A percentile compares a stretch with the other conserved stretches of the same genome.
These are phyloP conservation scores for Patella caerulea DNA, from an alignment of 2,888 invertebrate species.

Conservation along the genomic window DNA sequence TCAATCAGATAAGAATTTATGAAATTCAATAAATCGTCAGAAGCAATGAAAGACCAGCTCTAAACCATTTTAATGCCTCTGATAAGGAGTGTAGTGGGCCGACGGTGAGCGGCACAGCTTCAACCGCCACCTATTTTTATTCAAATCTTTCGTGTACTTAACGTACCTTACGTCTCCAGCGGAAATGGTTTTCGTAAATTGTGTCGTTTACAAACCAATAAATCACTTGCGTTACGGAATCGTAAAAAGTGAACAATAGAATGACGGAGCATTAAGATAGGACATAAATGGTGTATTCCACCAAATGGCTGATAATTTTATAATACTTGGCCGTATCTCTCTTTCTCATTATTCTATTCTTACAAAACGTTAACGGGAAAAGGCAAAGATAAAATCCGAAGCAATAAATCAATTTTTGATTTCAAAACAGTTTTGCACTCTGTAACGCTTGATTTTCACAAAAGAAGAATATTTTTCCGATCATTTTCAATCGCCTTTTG, in stretches of 20 bases:
- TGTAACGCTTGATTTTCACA: conserved; percentile 2
- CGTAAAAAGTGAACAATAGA: conserved; percentile 8
- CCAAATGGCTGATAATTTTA: conserved; percentile 4
- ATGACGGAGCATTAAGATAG: not conserved
- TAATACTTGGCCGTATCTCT: not conserved
- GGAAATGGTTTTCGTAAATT: conserved; percentile 2
- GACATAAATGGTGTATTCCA: conserved; percentile 7
- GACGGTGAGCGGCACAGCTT: too few species aligned
- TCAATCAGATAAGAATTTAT: too few species aligned
- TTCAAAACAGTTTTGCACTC: conserved; percentile 10
- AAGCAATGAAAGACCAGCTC: too few species aligned
- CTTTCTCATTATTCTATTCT: not conserved
- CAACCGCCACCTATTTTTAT: too few species aligned
- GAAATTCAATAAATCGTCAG: too few species aligned
- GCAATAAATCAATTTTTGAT: conserved; percentile 5
- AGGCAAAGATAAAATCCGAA: conserved; percentile 2
- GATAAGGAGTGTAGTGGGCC: too few species aligned
- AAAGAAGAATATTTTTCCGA: not conserved
- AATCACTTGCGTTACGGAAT: conserved; percentile 9
- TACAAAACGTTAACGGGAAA: conserved; percentile 11
- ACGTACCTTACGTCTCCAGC: conserved; percentile 8
- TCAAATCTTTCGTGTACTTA: conserved; percentile 3
- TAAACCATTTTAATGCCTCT: too few species aligned
- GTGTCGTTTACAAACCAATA: conserved; percentile 1
- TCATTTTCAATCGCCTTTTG: conserved; percentile 7